These are phyloP conservation scores for Fulmarus glacialis DNA, from an alignment of 2,113 vertebrate genomes.

Conservation along the genomic window DNA sequence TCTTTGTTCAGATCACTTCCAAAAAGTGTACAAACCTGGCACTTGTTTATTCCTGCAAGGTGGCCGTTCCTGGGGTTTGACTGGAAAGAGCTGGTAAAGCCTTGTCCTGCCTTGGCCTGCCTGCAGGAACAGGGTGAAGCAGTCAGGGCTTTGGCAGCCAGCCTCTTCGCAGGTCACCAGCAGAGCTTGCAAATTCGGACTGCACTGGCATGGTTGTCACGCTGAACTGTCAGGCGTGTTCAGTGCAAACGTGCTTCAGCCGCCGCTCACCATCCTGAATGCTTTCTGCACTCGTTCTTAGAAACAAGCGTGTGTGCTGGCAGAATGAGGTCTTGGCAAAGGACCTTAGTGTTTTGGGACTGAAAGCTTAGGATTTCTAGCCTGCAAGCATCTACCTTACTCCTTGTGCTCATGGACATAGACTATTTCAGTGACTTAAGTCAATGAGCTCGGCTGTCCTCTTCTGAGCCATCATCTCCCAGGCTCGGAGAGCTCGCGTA, in stretches of 20 bases:
- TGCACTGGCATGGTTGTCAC: fast-evolving
- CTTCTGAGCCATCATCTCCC: not conserved
- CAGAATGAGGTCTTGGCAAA: not conserved
- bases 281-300: not conserved
- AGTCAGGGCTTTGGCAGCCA: not conserved
- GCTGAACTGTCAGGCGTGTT: fast-evolving
- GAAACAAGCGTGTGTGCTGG: not conserved
- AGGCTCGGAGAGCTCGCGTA: not conserved
- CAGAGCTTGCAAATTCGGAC: not conserved
- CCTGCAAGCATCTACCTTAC: not conserved
- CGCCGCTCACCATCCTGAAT: fast-evolving
- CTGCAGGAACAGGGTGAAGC: not conserved
- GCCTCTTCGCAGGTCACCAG: not conserved
- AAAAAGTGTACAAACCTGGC: not conserved
- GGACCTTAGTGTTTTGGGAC: not conserved
- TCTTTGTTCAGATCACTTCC: not conserved
- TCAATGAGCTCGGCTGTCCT: not conserved
- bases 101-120: not conserved
- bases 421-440: not conserved
- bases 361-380: not conserved
- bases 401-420: not conserved
- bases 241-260: not conserved
- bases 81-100: not conserved
- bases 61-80: not conserved
- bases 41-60: fast-evolving